Evolutionary conservation across 2,113 vertebrate species (phyloP).

Genomic region (Lophotis ruficrista): DNA sequence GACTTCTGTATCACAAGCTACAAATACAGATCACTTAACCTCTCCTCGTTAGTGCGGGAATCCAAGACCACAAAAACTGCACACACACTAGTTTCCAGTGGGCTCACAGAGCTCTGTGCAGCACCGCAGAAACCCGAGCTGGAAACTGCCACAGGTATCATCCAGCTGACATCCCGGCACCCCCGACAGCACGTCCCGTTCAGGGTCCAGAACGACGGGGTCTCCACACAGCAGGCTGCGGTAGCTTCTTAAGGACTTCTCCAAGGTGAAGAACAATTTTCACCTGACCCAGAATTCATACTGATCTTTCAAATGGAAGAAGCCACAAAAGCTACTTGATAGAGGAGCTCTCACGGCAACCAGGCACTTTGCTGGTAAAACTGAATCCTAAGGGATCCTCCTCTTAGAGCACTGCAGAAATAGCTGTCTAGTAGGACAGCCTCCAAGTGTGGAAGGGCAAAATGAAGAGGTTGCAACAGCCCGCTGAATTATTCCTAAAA

Average conservation of each 20-base stretch:
- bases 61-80: background rate
- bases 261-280: background rate
- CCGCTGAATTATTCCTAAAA: background rate
- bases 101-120: background rate
- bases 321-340: background rate
- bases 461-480: background rate
- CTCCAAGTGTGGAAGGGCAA: background rate
- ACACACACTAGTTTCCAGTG: background rate
- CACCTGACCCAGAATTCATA: background rate
- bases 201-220: background rate
- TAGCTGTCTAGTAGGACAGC: background rate
- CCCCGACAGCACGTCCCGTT: background rate
- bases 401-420: background rate
- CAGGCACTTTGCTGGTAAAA: background rate
- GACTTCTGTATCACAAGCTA: background rate
- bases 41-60: background rate
- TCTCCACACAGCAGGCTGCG: background rate
- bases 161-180: background rate
- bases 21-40: background rate
- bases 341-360: background rate
- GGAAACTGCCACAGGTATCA: background rate
- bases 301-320: background rate
- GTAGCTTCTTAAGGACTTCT: background rate
- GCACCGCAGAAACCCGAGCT: background rate
- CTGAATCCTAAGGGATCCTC: background rate